Base-by-base conservation (phyloP, 2,113 vertebrate genomes). In the Ophiodon elongatus region DNA sequence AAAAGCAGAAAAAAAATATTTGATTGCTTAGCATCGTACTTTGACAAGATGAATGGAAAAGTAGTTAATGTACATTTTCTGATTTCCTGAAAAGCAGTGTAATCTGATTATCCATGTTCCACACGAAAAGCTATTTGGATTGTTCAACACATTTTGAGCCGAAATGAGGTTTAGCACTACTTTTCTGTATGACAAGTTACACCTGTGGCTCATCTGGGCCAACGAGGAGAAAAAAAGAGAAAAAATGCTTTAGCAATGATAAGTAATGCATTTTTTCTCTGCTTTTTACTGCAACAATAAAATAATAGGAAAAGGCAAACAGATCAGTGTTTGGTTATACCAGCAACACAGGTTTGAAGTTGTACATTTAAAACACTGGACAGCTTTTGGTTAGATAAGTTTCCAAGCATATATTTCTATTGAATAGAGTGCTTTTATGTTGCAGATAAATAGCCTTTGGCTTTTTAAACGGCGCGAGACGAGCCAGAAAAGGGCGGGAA, bases 301-400 rank as follows among this genome's bases (percentile, higher is more conserved):
- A 37, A 65, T 10, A 41, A 59, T 23, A 23, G 27, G 2, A 52
- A 79, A 80, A 41, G n/a, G 19, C 1, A 54, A 37, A 41, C 3
- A 79, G 29, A 71, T 39, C 1, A 63, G 5, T 64, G 9, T 80
- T 80, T 57, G 9, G 39, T 66, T 81, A 67, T 82, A 35, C 11
- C 29, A 33, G 29, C 15, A 35, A 69, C 43, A 79, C 35, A 2
- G 31, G 14, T 23, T 39, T 56, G 25, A 27, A 7, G 17, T 5
- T 73, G 41, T 27, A 23, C 35, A 33, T 27, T 29, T 1, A 33
- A 21, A 37, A 80, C 8, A 35, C 33, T 27, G 7, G 3, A 52
- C 41, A 65, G 0, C n/a, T 71, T 27, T 62, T 72, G 29, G 11
- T 67, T 37, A 1, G 15, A 56, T 15, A 45, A 2, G 21, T 39